Evolutionary conservation across 2,113 vertebrate species (phyloP).

Genomic region (Shinisaurus crocodilurus): DNA sequence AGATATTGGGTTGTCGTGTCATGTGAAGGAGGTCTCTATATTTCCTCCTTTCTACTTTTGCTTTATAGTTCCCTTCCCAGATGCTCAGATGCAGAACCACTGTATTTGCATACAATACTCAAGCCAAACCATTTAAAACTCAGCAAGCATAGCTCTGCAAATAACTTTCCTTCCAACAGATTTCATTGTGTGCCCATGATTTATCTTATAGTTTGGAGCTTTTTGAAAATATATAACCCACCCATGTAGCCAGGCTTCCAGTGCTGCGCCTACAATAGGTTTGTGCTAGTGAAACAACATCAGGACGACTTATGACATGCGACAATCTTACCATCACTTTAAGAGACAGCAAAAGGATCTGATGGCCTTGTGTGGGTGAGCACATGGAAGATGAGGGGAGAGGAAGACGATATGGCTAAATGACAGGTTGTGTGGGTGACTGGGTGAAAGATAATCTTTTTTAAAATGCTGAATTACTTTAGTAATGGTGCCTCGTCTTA

Average conservation of each 20-base stretch:
- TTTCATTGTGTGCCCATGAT: not conserved
- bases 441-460: not conserved
- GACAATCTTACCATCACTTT: not conserved
- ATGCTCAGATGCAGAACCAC: conserved; percentile 3
- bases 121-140: not conserved
- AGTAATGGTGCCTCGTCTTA: conserved; percentile 27
- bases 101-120: not conserved
- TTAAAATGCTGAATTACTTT: conserved; percentile 6
- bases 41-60: not conserved
- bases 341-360: not conserved
- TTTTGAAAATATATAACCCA: not conserved
- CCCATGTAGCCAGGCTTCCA: not conserved
- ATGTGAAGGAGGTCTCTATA: not conserved
- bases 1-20: too few relatives aligned
- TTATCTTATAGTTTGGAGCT: not conserved
- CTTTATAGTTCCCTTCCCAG: not conserved
- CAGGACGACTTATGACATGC: not conserved
- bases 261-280: not conserved
- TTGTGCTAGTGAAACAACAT: not conserved
- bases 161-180: not conserved
- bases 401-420: not conserved
- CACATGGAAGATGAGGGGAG: not conserved
- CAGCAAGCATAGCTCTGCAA: not conserved
- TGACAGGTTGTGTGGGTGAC: not conserved
- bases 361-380: not conserved